phyloP scores from a whole-genome alignment of 1,140 invertebrate genomes.

The Nebria ingens region DNA sequence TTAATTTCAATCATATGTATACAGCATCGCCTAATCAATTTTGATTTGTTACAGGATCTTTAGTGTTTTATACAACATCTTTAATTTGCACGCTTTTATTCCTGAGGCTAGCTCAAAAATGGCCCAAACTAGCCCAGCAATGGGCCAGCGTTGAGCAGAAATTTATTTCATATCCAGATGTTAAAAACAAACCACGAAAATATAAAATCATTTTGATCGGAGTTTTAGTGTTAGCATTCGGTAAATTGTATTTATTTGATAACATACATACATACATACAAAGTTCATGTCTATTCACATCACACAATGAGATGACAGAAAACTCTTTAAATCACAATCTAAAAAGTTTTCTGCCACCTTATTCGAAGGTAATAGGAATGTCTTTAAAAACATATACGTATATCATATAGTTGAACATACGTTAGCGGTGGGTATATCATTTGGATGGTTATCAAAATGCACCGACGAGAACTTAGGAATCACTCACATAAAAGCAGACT shows the following conservation, averaged over 20 bases:
- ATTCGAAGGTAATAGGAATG: no score
- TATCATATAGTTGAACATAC: background rate
- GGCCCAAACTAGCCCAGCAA: background rate
- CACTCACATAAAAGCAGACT: background rate
- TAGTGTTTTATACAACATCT: background rate
- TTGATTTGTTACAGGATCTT: background rate
- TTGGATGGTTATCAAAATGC: background rate
- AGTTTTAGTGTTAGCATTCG: background rate
- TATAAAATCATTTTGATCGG: background rate
- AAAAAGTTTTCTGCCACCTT: no score
- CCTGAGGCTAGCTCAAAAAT: background rate
- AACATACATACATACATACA: no score
- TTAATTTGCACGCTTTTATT: background rate
- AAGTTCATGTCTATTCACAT: no score
- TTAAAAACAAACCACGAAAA: background rate
- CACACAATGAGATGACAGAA: no score
- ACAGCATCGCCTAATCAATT: no score
- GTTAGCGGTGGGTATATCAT: background rate
- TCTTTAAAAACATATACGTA: constrained; percentile 2
- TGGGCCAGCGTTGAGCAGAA: background rate
- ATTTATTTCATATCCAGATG: background rate
- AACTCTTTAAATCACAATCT: no score
- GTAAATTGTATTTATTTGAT: background rate
- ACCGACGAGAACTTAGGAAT: background rate
- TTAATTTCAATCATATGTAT: background rate